Evolutionary conservation across 2,797 vertebrate species (phyloP), one percentile per base, ranked within the genome.

Genomic region (Craterocephalus amniculus): DNA sequence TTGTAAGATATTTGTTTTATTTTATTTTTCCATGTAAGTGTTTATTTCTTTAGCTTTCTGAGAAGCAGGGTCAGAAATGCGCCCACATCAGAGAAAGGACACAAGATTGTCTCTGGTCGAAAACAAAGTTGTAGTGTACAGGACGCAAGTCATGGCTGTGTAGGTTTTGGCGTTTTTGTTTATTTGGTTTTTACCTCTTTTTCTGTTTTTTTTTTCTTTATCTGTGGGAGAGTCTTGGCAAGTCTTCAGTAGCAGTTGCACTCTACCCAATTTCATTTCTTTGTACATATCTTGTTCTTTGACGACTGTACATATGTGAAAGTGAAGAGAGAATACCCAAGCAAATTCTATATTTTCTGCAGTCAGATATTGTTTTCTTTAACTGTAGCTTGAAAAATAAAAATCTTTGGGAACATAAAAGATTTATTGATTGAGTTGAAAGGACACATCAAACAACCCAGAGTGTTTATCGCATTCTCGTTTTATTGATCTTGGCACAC

Each of bases 321-420:
- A 93, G 92, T 90, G 85, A 93, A 94, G 87, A 94, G 90, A 93
- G 91, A 91, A 89, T 91, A 93, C 92, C 91, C 91, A 89, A 94
- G 91, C 91, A 94, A 94, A 95, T 90, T 92, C 91, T 95, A 95
- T 95, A 95, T 95, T 95, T 95, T 95, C 93, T 91, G 93, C 93
- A 92, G 94, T 92, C 89, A 88, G 90, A 93, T 93, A 92, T 94
- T 91, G 91, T 94, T 95, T 94, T 94, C 93, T 93, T 95, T 94
- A 93, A 94, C 84, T 91, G 93, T 95, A 95, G 94, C 91, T 93
- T 92, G 87, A 93, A 87, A 94, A 95, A 95, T 94, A 93, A 93
- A 89, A 92, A 88, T 91, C 86, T 93, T 92, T 92, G 91, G 90
- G 88, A 93, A 87, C 80, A 72, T 89, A 83, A 57, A 51, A 10